A percentile compares a stretch with the other conserved stretches of the same genome.
phyloP scores from a whole-genome alignment of 2,888 invertebrate genomes.

The Kryphioiulus occultus region DNA sequence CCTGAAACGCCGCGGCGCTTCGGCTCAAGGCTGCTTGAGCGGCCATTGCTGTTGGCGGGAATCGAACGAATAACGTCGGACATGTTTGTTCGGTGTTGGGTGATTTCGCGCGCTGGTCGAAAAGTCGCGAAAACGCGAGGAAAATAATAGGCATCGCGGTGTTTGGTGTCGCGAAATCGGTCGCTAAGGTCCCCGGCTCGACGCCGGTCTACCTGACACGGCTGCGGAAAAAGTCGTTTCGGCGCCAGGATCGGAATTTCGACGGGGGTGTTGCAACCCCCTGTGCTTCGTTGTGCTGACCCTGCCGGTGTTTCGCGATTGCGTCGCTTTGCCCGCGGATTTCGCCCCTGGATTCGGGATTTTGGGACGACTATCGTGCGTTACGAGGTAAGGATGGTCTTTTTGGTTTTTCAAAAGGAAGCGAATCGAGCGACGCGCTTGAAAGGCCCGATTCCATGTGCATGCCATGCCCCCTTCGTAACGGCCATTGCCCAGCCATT shows the following conservation, averaged over 20 bases:
- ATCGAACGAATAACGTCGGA: constrained; percentile 14
- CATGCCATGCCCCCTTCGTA: background rate
- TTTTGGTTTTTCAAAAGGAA: background rate
- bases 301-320: background rate
- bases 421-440: background rate
- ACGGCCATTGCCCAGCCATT: constrained; percentile 35
- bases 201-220: background rate
- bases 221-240: background rate
- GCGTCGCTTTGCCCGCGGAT: background rate
- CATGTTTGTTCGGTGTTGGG: background rate
- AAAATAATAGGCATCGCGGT: background rate
- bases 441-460: background rate
- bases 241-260: background rate
- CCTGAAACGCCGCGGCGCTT: background rate
- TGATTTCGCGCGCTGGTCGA: background rate
- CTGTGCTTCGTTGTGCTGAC: background rate
- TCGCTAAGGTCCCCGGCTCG: background rate
- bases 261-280: background rate
- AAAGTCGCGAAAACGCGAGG: background rate
- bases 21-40: background rate
- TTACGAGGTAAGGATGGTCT: background rate
- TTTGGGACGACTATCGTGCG: background rate
- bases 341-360: background rate
- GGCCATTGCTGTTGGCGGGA: constrained; percentile 1
- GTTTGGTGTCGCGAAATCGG: background rate